A percentile compares a stretch with the other conserved stretches of the same genome.
Evolutionary conservation across 1,140 invertebrate genomes (phyloP).

Genomic region (Phymastichus coffea): DNA sequence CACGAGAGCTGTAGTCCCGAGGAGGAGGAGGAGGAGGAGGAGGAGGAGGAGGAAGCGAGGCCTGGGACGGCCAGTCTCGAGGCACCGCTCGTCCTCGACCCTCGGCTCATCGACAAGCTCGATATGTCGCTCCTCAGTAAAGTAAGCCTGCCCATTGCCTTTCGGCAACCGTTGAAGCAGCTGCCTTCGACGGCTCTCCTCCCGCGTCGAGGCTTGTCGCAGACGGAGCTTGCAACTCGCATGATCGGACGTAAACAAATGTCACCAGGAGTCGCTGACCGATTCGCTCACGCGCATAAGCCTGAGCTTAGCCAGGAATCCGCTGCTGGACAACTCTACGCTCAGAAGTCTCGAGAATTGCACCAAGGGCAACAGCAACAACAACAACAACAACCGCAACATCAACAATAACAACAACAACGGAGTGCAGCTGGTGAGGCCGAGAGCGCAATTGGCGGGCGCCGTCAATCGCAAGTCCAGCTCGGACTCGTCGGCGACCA

Average conservation of each 20-base stretch:
- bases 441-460: too few relatives aligned
- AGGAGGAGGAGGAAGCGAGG: too few relatives aligned
- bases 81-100: slow-evolving; percentile 60
- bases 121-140: slow-evolving; percentile 65
- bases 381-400: background rate
- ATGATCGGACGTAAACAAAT: too few relatives aligned
- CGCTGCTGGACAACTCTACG: background rate
- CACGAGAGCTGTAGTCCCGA: too few relatives aligned
- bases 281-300: background rate
- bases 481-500: background rate
- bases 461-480: too few relatives aligned
- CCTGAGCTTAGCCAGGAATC: background rate
- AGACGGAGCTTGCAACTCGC: too few relatives aligned
- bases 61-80: slow-evolving; percentile 63
- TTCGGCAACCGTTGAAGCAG: too few relatives aligned
- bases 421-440: background rate
- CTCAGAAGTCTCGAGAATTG: background rate
- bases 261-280: slow-evolving; percentile 1
- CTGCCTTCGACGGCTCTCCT: slow-evolving; percentile 39
- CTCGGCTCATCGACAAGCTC: slow-evolving; percentile 56
- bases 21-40: too few relatives aligned
- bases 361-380: background rate
- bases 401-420: background rate
- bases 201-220: background rate
- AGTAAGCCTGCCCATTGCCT: slow-evolving; percentile 54